These are phyloP conservation scores for Apis florea DNA, from an alignment of 1,140 invertebrate species.

Conservation along the genomic window DNA sequence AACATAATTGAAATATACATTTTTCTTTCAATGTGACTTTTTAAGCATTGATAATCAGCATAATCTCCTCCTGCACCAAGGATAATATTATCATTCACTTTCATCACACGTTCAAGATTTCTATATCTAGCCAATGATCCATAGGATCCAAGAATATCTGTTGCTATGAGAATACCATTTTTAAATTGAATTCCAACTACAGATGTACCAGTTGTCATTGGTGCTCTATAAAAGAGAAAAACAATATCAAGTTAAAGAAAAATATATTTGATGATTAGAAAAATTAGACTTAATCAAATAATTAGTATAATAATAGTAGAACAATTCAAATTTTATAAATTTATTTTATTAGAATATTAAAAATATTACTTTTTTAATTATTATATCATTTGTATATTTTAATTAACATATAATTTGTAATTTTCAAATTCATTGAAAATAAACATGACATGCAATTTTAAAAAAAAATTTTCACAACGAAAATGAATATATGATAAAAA, in stretches of 20 bases:
- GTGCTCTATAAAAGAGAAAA: conserved; percentile 82
- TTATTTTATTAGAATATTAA: not conserved
- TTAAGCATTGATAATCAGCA: conserved; percentile 96
- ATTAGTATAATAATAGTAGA: not conserved
- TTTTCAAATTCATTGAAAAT: not conserved
- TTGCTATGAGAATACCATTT: conserved; percentile 94
- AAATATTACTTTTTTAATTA: not conserved
- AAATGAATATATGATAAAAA: not conserved
- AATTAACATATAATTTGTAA: not conserved
- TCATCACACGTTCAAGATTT: conserved; percentile 90
- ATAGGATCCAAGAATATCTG: conserved; percentile 95
- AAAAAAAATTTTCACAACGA: not conserved
- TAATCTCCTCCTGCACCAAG: conserved; percentile 95
- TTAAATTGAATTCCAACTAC: conserved; percentile 93
- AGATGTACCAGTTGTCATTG: conserved; percentile 94
- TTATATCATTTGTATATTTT: too few relatives aligned
- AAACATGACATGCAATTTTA: conserved; percentile 50
- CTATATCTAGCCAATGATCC: conserved; percentile 94
- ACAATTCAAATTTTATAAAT: not conserved
- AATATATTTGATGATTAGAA: not conserved
- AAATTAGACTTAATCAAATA: not conserved
- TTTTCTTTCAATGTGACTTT: conserved; percentile 93
- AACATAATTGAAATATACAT: conserved; percentile 84
- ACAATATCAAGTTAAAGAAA: not conserved
- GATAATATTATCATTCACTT: conserved; percentile 94